Conservation (phyloP, 37 sponge, comb jelly and placozoan genomes). For the Aphrocallistes beatrix region DNA sequence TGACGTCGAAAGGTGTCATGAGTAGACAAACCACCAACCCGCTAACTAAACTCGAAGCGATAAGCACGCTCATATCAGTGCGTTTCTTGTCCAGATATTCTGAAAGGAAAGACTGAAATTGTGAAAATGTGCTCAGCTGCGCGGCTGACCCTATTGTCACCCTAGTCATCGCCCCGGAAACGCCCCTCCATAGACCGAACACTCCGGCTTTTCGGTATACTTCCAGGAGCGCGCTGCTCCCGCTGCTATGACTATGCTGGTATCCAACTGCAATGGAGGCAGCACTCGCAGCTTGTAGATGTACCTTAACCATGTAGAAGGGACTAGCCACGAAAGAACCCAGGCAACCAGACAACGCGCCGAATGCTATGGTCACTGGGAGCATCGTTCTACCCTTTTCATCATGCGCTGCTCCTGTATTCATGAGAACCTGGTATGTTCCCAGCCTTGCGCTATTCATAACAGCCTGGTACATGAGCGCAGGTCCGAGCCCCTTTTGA, state of each 20-base stretch:
- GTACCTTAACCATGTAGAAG: not conserved
- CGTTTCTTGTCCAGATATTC: not conserved
- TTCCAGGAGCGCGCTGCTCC: not conserved
- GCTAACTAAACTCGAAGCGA: not conserved
- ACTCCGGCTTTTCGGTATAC: not conserved
- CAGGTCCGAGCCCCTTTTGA: not conserved
- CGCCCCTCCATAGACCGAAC: not conserved
- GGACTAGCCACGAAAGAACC: not conserved
- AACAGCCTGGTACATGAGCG: not conserved
- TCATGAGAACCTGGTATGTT: not conserved
- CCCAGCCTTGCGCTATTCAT: constrained; percentile 1
- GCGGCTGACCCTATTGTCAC: constrained; percentile 1
- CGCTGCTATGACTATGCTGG: not conserved
- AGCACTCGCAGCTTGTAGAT: not conserved
- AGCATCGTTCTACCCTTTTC: not conserved
- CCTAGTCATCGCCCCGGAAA: not conserved
- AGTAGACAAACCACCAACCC: not conserved
- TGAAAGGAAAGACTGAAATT: not conserved
- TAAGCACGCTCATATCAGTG: not conserved
- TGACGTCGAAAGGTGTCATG: not conserved
- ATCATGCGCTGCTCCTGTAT: not conserved
- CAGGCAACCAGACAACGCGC: not conserved
- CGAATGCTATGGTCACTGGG: not conserved
- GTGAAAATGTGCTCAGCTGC: constrained; percentile 1
- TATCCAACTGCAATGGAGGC: constrained; percentile 2